These are phyloP conservation scores for Channa striata DNA, from an alignment of 2,797 vertebrate genomes.

Conservation along the genomic window DNA sequence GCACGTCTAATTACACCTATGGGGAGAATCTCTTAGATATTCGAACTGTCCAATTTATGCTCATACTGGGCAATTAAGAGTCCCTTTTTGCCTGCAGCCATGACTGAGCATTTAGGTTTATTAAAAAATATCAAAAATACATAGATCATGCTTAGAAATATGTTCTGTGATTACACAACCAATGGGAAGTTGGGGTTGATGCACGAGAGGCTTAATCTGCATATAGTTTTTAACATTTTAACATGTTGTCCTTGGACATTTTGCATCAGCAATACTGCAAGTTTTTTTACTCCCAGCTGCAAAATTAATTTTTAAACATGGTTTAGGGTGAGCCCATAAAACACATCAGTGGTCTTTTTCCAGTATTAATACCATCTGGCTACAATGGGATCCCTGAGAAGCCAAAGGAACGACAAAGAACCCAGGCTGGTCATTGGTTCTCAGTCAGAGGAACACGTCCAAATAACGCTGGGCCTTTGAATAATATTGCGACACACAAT, in stretches of 20 bases:
- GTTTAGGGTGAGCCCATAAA: slow-evolving; percentile 9
- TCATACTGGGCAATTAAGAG: slow-evolving; percentile 68
- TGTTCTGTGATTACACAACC: not conserved
- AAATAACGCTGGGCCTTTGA: no score
- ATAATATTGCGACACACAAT: no score
- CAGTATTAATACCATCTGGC: not conserved
- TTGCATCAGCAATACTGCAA: slow-evolving; percentile 64
- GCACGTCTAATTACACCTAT: slow-evolving; percentile 81
- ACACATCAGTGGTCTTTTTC: slow-evolving; percentile 12
- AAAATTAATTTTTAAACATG: slow-evolving; percentile 59
- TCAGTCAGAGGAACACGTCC: no score
- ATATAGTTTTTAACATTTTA: slow-evolving; percentile 71
- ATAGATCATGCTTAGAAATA: slow-evolving; percentile 18
- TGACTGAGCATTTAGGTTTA: slow-evolving; percentile 55
- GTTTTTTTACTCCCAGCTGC: slow-evolving; percentile 57
- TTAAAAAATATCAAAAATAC: slow-evolving; percentile 44
- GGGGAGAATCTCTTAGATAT: slow-evolving; percentile 73
- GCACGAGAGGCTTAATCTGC: slow-evolving; percentile 37
- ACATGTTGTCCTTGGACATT: slow-evolving; percentile 53
- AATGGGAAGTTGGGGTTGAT: slow-evolving; percentile 37
- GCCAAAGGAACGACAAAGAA: no score
- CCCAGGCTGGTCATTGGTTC: no score
- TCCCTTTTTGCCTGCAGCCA: slow-evolving; percentile 41
- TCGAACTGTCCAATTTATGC: slow-evolving; percentile 60
- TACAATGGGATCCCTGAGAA: no score